Percentiles rank a stretch among this genome's conserved stretches.
These are phyloP conservation scores for Narcine bancroftii DNA, from an alignment of 2,113 vertebrate species.

Conservation along the genomic window DNA sequence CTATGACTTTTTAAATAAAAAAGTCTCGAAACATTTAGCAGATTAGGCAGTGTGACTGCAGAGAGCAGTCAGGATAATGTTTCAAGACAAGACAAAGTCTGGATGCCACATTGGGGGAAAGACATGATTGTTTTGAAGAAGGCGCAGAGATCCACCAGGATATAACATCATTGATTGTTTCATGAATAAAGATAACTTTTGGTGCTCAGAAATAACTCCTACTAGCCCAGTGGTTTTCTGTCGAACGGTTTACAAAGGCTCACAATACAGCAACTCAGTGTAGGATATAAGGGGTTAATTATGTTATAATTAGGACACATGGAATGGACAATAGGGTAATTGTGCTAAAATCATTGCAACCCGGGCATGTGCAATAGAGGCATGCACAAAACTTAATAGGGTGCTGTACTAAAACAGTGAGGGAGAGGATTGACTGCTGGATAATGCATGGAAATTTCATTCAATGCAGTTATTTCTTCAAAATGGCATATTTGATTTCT, in stretches of 20 bases:
- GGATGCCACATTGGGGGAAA: too few species aligned
- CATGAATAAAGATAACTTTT: neutral
- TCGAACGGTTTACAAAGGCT: neutral
- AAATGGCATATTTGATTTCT: neutral
- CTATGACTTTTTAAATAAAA: conserved; percentile 1
- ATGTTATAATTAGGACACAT: neutral
- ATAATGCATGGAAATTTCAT: neutral
- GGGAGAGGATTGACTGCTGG: neutral
- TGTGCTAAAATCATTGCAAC: neutral
- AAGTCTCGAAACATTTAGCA: neutral
- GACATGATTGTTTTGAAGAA: too few species aligned
- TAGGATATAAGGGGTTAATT: neutral
- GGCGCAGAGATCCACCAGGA: too few species aligned
- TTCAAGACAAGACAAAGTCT: neutral
- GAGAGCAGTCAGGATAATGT: neutral
- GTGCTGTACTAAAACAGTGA: neutral
- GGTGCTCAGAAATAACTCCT: neutral
- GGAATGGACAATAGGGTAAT: neutral
- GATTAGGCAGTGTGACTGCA: neutral
- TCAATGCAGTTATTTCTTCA: neutral
- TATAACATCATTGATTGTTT: neutral
- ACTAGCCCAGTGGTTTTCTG: neutral
- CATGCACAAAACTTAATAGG: neutral
- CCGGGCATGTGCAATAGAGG: neutral
- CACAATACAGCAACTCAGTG: neutral